Base-by-base conservation (phyloP, 1,140 invertebrate genomes). In the Aphelenchoides avenae region DNA sequence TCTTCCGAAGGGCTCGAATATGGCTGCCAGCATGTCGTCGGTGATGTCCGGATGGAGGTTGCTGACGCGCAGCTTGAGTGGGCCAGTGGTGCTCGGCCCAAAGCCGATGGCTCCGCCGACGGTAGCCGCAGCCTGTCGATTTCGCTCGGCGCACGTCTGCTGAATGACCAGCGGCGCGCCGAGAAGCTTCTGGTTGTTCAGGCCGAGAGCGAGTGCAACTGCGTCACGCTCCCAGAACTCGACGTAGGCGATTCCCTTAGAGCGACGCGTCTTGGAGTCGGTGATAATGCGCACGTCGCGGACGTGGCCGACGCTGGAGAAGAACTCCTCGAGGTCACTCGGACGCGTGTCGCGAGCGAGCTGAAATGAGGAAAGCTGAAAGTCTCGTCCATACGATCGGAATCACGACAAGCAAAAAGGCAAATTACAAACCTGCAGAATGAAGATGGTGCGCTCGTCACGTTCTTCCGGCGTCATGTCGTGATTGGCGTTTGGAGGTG, bases 1-100 rank as follows among this genome's bases (percentile, higher is more conserved):
- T 68, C 92, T 92, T 49, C 95, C 95, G 81, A 99, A 99, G 1
- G 95, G 94, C 80, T 98, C 94, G 81, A 99, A 99, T 56, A 99
- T 97, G 26, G 90, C 90, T 62, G 87, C 80, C 20, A 99, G 81
- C 95, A 99, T 99, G 53, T 98, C 93, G 81, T 98, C 93, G 15
- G 90, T 97, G 49, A 99, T 98, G 76, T 97, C 97, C 72, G 94
- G 96, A 81, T 99, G 95, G 26, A 99, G 80, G 27, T 92, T 96
- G 7, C 93, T 92, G 51, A 99, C 91, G 79, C 97, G 96, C 0
- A 98, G 80, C 75, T 91, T 84, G 85, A 96, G 92, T 1, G 94
- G 94, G 34, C 94, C 93, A 56, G 85, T 48, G 22, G 51, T 33
- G 30, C 33, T 30, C 24, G 42, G 30, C 11, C 56, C 44, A 13